Evolutionary conservation across 1,140 invertebrate genomes (phyloP), one percentile per base, ranked within the genome.

Genomic region (Cydia fagiglandana): DNA sequence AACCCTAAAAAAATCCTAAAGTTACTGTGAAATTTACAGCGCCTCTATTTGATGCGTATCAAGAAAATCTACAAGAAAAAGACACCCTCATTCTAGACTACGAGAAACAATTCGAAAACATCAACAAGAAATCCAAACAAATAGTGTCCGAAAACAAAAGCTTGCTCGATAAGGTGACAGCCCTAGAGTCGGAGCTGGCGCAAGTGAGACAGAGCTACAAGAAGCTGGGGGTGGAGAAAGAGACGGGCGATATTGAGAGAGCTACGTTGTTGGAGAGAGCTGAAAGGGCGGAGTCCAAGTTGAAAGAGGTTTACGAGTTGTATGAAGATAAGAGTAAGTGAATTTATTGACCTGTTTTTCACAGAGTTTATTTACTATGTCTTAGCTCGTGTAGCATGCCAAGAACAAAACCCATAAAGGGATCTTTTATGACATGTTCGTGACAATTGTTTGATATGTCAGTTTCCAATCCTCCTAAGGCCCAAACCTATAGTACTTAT

Each of bases 11-110:
- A 24, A 24, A 24, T 24, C 24, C 24, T 24, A 24, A 24, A 24
- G 24, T 24, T 24, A 24, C 24, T 41, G 38, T 41, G 38, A 9
- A 4, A 6, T 77, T 74, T 61, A 66, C 85, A 90, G 94, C 94
- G 0, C 95, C 95, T 3, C 87, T 96, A 28, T 91, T 96, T 74
- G 94, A 96, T 84, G 95, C 95, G 1, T 96, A 96, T 80, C 94
- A 96, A 86, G 95, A 96, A 83, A 95, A 94, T 73, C 85, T 96
- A 17, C 90, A 90, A 79, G 95, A 96, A 82, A 96, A 96, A 81
- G 94, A 95, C 73, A 94, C 94, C 47, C 92, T 96, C 6, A 94
- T 96, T 75, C 80, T 89, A 10, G 93, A 94, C 75, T 96, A 96
- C 73, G 95, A 95, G 81, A 90, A 93, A 77, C 94, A 95, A 85